Evolutionary conservation across 2,797 vertebrate species (phyloP), one percentile per base, ranked within the genome.

Genomic region (Pseudopleuronectes americanus): DNA sequence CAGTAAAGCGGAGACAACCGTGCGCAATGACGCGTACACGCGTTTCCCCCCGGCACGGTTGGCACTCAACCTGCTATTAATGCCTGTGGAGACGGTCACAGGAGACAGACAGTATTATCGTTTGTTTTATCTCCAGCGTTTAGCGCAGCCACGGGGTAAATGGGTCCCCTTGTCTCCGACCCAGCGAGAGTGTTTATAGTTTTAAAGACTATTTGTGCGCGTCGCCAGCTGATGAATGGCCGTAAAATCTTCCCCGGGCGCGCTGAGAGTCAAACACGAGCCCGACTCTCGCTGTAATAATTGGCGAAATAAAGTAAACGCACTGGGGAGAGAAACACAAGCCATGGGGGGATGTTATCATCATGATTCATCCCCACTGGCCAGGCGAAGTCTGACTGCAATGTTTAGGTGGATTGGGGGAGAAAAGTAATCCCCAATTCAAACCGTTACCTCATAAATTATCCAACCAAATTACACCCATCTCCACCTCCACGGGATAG

Each of bases 21-120:
- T 74, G 89, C 83, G 87, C 76, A 79, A 80, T 84, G 87, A 87
- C 88, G 84, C 22, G 67, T 60, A 52, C 36, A 87, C 88, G 84
- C 24, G 67, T 62, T 55, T 47, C 67, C 64, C 47, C 64, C 54
- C 47, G 6, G 58, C 92, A 77, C 86, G 90, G 90, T 91, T 92
- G 94, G 94, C 94, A 94, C 93, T 92, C 94, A 95, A 95, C 93
- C 94, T 91, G 93, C 94, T 94, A 94, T 96, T 97, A 98, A 96
- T 96, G 96, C 96, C 87, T 89, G 93, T 92, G 96, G 96, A 97
- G 96, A 96, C 96, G 93, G 90, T 87, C 92, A 85, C 87, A 92
- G 95, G 95, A 98, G 97, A 97, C 97, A 97, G 96, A 95, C 96
- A 93, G 94, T 93, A 95, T 98, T 97, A 98, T 99, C 97, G 94